Evolutionary conservation across 1,140 invertebrate genomes (phyloP), one percentile per base, ranked within the genome.

Genomic region (Cheumatopsyche charites): DNA sequence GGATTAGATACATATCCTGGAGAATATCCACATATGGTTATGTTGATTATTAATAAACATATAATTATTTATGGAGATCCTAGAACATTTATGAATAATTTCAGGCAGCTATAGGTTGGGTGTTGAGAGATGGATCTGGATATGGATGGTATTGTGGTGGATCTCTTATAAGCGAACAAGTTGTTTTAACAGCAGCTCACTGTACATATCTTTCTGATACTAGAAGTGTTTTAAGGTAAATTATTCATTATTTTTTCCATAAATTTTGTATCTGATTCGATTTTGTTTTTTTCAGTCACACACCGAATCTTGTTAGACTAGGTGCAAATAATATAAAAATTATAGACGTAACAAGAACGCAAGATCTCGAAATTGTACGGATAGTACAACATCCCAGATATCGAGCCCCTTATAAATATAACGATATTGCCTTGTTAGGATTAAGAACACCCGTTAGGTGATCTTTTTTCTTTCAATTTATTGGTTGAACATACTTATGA

Each of bases 321-420:
- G 70, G 73, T 52, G 71, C 68, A n/a, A 42, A 69, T 13, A 72
- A 72, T 55, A 6, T 75, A 11, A 62, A 49, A 42, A 43, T 19
- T 4, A 45, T 21, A 23, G 66, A 75, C 13, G 69, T 52, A 9
- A 1, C 13, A 7, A 62, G 13, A 1, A 69, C 71, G 4, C 67
- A 75, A 73, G 77, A 78, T 47, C 52, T 77, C 41, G 19, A 62
- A 21, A 82, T 87, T 6, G 65, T 76, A 13, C 73, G 76, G 45
- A 79, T 84, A 4, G 80, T 82, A 12, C 73, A 77, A 15, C 86
- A 87, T 80, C 86, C 85, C 1, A 66, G 82, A 12, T 87, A 86
- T 73, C 73, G 74, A 26, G 55, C 79, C 2, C 79, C 80, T 0
- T 76, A 68, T 13, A 79, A 82, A 36, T 88, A 88, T 77, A 78